phyloP scores from a whole-genome alignment of 1,140 invertebrate species.

The Bombus consobrinus region DNA sequence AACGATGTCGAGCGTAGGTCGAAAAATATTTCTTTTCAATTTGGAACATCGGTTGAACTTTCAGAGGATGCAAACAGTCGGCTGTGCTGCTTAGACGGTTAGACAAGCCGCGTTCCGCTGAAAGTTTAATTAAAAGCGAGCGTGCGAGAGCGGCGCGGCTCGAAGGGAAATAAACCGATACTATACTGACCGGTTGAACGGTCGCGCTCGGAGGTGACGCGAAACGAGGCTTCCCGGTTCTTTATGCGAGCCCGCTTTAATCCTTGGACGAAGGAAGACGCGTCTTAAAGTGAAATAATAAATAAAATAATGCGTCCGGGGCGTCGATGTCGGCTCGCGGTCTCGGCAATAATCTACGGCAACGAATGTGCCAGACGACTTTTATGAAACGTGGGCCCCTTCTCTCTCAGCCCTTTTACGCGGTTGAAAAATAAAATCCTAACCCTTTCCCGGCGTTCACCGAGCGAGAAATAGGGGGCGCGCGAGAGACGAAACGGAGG shows the following conservation, averaged over 20 bases:
- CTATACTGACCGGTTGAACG: slow-evolving; percentile 11
- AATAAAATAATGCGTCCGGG: slow-evolving; percentile 64
- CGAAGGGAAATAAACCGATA: slow-evolving; percentile 23
- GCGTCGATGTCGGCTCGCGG: slow-evolving; percentile 50
- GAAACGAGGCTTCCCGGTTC: slow-evolving; percentile 52
- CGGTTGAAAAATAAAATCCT: slow-evolving; percentile 63
- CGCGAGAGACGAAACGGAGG: slow-evolving; percentile 30
- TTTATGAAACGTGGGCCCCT: slow-evolving; percentile 63
- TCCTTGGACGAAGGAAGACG: slow-evolving; percentile 44
- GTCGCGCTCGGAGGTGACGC: slow-evolving; percentile 50
- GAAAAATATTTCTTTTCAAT: not conserved
- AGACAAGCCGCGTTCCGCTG: not conserved
- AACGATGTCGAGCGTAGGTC: not conserved
- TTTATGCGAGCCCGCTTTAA: slow-evolving; percentile 63
- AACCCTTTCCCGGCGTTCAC: slow-evolving; percentile 54
- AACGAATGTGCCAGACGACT: slow-evolving; percentile 71
- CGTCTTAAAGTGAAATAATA: slow-evolving; percentile 66
- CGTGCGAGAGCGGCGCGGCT: slow-evolving; percentile 17
- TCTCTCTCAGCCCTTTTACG: slow-evolving; percentile 49
- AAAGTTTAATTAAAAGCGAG: slow-evolving; percentile 58
- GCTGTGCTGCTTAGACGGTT: not conserved
- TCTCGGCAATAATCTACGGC: slow-evolving; percentile 64
- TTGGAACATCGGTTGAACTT: not conserved
- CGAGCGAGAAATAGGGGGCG: not conserved
- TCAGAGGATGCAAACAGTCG: not conserved